Percentiles rank a stretch among this genome's conserved stretches.
Evolutionary conservation across 2,797 vertebrate species (phyloP).

Genomic region (Hippoglossus hippoglossus): DNA sequence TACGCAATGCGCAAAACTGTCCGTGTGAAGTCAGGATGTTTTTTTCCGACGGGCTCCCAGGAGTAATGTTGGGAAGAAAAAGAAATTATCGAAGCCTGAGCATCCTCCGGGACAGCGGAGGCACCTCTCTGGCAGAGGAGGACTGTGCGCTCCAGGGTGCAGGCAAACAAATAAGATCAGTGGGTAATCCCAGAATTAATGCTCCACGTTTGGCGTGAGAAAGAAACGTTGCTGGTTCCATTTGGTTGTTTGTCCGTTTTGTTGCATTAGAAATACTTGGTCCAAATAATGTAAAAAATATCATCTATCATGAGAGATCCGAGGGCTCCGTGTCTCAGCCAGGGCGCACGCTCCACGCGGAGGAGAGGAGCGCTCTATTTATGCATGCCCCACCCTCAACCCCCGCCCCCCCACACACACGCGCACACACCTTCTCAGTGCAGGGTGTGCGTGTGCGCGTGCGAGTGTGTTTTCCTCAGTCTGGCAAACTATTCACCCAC

Average conservation of each 20-base stretch:
- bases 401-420: slow-evolving; percentile 16
- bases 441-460: no score
- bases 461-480: neutral
- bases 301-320: no score
- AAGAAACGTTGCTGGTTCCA: neutral
- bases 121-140: neutral
- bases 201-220: slow-evolving; percentile 5
- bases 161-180: neutral
- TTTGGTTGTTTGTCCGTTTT: neutral
- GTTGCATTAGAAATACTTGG: neutral
- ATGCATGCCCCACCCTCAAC: slow-evolving; percentile 15
- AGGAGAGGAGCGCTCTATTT: slow-evolving; percentile 55
- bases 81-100: slow-evolving; percentile 28
- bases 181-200: slow-evolving; percentile 3
- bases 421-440: slow-evolving; percentile 1
- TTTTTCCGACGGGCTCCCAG: neutral
- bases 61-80: neutral
- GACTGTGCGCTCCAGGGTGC: neutral
- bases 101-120: slow-evolving; percentile 1
- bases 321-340: slow-evolving; percentile 5
- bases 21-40: slow-evolving; percentile 24
- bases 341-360: slow-evolving; percentile 32
- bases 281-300: no score
- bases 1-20: slow-evolving; percentile 50
- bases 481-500: slow-evolving; percentile 17